Evolutionary conservation across 2,888 invertebrate species (phyloP).

Genomic region (Polyommatus icarus): DNA sequence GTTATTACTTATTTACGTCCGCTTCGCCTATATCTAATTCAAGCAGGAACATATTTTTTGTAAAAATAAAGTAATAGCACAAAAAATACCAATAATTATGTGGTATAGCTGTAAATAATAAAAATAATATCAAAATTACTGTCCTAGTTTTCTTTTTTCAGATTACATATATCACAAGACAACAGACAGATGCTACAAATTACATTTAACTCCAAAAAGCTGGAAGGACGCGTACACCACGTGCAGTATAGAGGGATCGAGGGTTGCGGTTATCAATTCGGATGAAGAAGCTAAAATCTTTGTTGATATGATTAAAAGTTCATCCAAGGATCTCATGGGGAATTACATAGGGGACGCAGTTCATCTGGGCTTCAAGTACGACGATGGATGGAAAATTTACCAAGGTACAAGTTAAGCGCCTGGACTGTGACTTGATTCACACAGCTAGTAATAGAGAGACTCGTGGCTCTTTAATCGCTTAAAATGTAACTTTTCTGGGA

Average conservation of each 20-base stretch:
- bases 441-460: too few species aligned
- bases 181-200: constrained; percentile 60
- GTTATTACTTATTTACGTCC: constrained; percentile 42
- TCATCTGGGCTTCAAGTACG: constrained; percentile 49
- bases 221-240: constrained; percentile 59
- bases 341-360: constrained; percentile 48
- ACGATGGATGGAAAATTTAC: not conserved
- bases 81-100: too few species aligned
- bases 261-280: constrained; percentile 59
- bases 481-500: too few species aligned
- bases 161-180: constrained; percentile 53
- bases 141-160: constrained; percentile 43
- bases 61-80: too few species aligned
- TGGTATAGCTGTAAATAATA: too few species aligned
- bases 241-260: constrained; percentile 59
- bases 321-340: constrained; percentile 49
- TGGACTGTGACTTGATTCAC: too few species aligned
- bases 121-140: too few species aligned
- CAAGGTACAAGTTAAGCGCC: constrained; percentile 40
- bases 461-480: too few species aligned
- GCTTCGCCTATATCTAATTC: too few species aligned
- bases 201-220: constrained; percentile 54
- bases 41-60: too few species aligned
- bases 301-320: constrained; percentile 48
- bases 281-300: constrained; percentile 53